These are phyloP conservation scores for Strigamia transsilvanica DNA, from an alignment of 2,888 invertebrate genomes.

Conservation along the genomic window DNA sequence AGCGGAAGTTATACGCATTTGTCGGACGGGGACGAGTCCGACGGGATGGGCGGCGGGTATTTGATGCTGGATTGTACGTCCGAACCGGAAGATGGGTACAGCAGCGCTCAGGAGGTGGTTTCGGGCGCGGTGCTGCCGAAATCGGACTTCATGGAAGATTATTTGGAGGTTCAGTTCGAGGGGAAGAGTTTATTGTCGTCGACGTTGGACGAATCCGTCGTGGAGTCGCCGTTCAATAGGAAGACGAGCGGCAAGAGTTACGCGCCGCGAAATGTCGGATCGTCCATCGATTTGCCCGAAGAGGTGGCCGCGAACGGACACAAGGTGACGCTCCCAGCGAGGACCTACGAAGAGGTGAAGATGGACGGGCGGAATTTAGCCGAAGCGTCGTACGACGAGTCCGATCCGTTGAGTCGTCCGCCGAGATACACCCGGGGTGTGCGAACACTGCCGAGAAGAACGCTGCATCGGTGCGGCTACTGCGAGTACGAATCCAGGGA, in stretches of 20 bases:
- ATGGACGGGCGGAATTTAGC: constrained; percentile 53
- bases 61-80: constrained; percentile 55
- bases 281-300: constrained; percentile 54
- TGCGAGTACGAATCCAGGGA: constrained; percentile 54
- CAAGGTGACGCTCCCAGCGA: constrained; percentile 54
- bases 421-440: constrained; percentile 18
- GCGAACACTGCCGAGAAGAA: neutral
- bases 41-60: constrained; percentile 53
- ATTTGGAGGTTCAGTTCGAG: constrained; percentile 54
- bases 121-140: constrained; percentile 48
- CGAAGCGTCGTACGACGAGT: constrained; percentile 23
- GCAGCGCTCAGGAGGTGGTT: constrained; percentile 52
- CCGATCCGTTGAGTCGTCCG: neutral
- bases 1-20: neutral
- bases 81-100: constrained; percentile 55
- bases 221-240: constrained; percentile 52
- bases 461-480: constrained; percentile 55
- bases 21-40: constrained; percentile 42
- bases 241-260: neutral
- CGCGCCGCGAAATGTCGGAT: neutral
- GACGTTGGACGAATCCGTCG: constrained; percentile 52
- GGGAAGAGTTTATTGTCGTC: constrained; percentile 54
- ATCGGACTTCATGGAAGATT: constrained; percentile 56
- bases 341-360: constrained; percentile 54
- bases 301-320: neutral